Conservation (phyloP, 2,797 vertebrate species). For the Gephyroberyx darwinii region DNA sequence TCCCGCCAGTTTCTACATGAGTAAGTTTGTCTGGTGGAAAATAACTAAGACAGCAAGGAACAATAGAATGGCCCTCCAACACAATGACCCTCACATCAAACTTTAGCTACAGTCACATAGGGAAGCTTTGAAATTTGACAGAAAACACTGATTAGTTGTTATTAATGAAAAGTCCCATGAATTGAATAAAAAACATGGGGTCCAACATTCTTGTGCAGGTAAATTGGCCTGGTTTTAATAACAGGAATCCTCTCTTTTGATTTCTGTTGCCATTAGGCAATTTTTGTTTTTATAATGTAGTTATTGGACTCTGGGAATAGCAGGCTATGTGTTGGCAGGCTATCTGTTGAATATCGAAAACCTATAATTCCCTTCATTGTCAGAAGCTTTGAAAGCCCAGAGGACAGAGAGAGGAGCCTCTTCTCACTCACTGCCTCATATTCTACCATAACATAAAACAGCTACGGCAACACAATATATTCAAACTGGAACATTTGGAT, state of each 20-base stretch:
- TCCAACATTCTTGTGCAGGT: neutral
- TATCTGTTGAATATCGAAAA: neutral
- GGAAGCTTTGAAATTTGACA: neutral
- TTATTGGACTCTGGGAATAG: neutral
- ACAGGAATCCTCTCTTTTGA: no score
- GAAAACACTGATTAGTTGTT: neutral
- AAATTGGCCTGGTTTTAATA: no score
- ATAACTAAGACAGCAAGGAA: slow-evolving; percentile 52
- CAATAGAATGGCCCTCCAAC: slow-evolving; percentile 45
- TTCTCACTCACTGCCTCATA: no score
- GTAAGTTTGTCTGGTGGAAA: slow-evolving; percentile 37
- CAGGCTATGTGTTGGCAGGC: neutral
- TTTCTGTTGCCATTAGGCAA: no score
- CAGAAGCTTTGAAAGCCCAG: neutral
- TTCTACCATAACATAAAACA: no score
- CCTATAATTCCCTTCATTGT: neutral
- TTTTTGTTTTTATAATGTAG: neutral
- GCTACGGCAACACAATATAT: neutral
- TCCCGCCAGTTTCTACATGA: slow-evolving; percentile 76
- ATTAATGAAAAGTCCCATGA: neutral
- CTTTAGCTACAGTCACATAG: neutral
- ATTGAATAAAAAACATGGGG: neutral
- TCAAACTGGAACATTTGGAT: neutral
- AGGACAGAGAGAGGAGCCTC: neutral
- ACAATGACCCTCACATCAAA: slow-evolving; percentile 31